Base-by-base conservation (phyloP, 2,888 invertebrate species). In the Nycteola revayana region DNA sequence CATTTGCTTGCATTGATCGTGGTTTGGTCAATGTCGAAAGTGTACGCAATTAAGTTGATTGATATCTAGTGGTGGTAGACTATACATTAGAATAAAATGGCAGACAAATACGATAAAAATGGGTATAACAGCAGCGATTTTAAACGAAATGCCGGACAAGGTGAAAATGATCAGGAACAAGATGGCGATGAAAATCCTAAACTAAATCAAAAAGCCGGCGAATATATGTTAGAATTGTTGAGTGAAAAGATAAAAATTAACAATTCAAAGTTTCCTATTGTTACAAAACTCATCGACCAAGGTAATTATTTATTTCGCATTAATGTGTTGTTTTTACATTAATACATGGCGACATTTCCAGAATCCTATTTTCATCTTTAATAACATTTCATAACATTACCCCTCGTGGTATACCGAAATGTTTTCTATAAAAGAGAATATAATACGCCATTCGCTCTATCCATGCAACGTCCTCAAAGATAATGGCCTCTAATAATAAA, bases 141-240 rank as follows among this genome's bases (percentile, higher is more conserved):
- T 41, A 89, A 89, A 56, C 70, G 89, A 27, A 88, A 88, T 61
- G 56, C 78, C 1, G 69, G 66, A 22, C 74, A 69, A 64, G 75
- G 75, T 18, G 28, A 41, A 38, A 62, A 52, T 41, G 63, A 58
- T 20, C 62, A 62, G 7, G 60, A 67, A n/a, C 83, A 91, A 89
- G 86, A 89, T 82, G 87, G 90, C 71, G 91, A 91, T 34, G 90
- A 90, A 9, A 83, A 82, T 54, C 77, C 89, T 28, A 90, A 90
- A 64, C 79, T 92, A 39, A 90, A 91, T 51, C 93, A 93, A 70
- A 94, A 94, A 83, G 93, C 94, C 70, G 93, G 91, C 34, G 95
- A 95, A 81, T 95, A 95, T 66, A 92, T 95, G 67, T 89, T 92
- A 10, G 94, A 94, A 66, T 87, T 95, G 37, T 69, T 95, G 41